Evolutionary conservation across 2,888 invertebrate genomes (phyloP).

Genomic region (Theodoxus fluviatilis): DNA sequence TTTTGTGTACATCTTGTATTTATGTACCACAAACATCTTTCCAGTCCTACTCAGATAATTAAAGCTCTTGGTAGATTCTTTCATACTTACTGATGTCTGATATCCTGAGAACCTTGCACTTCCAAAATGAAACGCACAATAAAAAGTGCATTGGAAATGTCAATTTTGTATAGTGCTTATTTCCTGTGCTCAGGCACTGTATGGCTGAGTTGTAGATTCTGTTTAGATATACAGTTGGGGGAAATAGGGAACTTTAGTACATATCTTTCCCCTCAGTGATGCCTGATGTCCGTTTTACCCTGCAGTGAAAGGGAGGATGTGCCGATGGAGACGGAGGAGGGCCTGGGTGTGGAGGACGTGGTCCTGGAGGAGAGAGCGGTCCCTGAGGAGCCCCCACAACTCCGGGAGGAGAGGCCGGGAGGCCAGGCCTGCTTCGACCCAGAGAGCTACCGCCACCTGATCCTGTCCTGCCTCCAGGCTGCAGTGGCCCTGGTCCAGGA

Average conservation of each 20-base stretch:
- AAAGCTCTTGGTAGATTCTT: too few species aligned
- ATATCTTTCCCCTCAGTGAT: neutral
- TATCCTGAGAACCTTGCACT: too few species aligned
- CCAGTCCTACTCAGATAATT: too few species aligned
- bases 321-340: slow-evolving; percentile 20
- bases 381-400: neutral
- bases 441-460: slow-evolving; percentile 29
- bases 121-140: too few species aligned
- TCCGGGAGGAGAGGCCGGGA: neutral
- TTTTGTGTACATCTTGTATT: too few species aligned
- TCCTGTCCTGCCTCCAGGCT: slow-evolving; percentile 43
- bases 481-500: slow-evolving; percentile 53
- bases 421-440: slow-evolving; percentile 19
- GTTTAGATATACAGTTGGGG: slow-evolving; percentile 8
- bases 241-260: neutral
- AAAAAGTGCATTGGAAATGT: too few species aligned
- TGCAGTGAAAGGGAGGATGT: too few species aligned
- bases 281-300: neutral
- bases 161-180: too few species aligned
- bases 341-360: neutral
- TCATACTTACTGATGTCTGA: too few species aligned
- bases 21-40: too few species aligned
- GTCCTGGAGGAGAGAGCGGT: neutral
- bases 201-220: too few species aligned
- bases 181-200: too few species aligned